A percentile compares a stretch with the other conserved stretches of the same genome.
Conservation (phyloP, 2,888 invertebrate species). For the Crocallis elinguaria region DNA sequence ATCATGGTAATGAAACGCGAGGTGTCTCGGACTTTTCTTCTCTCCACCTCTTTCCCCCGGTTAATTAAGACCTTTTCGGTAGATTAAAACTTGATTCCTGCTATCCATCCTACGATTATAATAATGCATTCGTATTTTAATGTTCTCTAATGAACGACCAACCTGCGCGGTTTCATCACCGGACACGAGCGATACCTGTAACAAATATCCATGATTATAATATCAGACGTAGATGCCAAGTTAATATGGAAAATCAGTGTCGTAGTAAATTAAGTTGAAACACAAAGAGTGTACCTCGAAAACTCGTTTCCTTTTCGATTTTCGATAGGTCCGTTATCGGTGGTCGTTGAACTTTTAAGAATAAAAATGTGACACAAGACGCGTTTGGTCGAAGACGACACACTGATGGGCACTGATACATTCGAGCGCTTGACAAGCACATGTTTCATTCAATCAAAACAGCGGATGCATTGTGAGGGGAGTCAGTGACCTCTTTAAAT, state of each 20-base stretch:
- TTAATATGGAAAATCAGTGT: conserved; percentile 51
- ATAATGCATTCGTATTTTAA: conserved; percentile 23
- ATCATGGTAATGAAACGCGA: conserved; percentile 74
- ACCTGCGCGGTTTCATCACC: conserved; percentile 59
- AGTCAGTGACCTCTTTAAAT: conserved; percentile 52
- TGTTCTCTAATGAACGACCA: conserved; percentile 49
- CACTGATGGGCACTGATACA: conserved; percentile 19
- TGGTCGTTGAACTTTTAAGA: conserved; percentile 55
- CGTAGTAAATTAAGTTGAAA: conserved; percentile 44
- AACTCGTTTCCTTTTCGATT: conserved; percentile 57
- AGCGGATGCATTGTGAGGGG: conserved; percentile 56
- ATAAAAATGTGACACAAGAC: conserved; percentile 47
- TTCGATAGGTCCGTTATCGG: conserved; percentile 54
- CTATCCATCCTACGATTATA: conserved; percentile 25
- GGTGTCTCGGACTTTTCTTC: conserved; percentile 65
- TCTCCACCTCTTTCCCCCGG: conserved; percentile 56
- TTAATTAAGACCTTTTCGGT: conserved; percentile 70
- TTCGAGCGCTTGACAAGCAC: conserved; percentile 42
- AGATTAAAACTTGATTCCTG: conserved; percentile 56
- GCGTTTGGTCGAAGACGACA: conserved; percentile 30
- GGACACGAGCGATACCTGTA: conserved; percentile 60
- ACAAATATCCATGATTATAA: conserved; percentile 51
- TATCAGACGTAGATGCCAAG: conserved; percentile 32
- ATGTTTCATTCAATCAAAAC: conserved; percentile 72
- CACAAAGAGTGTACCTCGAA: conserved; percentile 44